phyloP scores from a whole-genome alignment of 2,113 vertebrate species.

The Uropsilus gracilis region DNA sequence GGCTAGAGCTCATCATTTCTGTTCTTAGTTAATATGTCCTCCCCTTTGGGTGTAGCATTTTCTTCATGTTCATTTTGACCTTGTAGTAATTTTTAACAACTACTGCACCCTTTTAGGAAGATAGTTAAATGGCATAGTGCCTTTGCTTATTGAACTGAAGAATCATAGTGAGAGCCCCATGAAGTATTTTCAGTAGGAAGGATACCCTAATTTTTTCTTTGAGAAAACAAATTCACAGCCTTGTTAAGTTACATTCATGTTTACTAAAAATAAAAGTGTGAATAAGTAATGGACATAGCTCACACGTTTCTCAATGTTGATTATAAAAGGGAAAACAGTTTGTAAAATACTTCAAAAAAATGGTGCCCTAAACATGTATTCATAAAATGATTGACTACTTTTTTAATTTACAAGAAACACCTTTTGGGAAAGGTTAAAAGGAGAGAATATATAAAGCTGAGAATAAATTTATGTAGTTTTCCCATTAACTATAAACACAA shows the following conservation, averaged over 20 bases:
- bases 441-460: not conserved
- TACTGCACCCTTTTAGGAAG: constrained; percentile 12
- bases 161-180: not conserved
- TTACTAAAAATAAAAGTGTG: constrained; percentile 65
- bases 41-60: not conserved
- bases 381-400: not conserved
- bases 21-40: not conserved
- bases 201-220: constrained; percentile 16
- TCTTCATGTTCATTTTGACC: constrained; percentile 28
- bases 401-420: not conserved
- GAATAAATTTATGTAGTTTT: not conserved
- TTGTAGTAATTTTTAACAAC: constrained; percentile 42
- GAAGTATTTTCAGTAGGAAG: not conserved
- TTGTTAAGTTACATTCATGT: constrained; percentile 28
- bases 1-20: not conserved
- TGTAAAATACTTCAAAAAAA: not conserved
- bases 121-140: not conserved
- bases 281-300: constrained; percentile 12
- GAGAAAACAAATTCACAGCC: constrained; percentile 32
- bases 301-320: not conserved
- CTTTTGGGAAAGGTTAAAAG: not conserved
- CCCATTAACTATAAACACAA: not conserved
- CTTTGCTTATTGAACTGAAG: constrained; percentile 7
- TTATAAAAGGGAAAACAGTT: constrained; percentile 5
- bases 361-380: not conserved